Evolutionary conservation across 2,797 vertebrate species (phyloP), one percentile per base, ranked within the genome.

Genomic region (Steatocranus sp.): DNA sequence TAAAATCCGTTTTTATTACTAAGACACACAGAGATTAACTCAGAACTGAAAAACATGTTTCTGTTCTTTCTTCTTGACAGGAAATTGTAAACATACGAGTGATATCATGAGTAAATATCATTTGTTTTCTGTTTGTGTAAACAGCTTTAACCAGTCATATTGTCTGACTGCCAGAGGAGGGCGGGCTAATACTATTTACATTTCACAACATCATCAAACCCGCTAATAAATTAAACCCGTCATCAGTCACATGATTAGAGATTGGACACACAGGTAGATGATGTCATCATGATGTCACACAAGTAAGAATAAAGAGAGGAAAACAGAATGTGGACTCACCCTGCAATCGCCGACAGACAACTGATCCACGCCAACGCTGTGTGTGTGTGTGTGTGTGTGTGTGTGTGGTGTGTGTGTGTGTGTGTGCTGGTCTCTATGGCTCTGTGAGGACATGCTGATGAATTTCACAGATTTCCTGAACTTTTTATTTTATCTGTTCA

Each of bases 261-360:
- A 68, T 27, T 30, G 25, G 41, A 73, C 34, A 34, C 75, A 38
- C 63, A 49, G 38, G 30, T 20, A 41, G 27, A 48, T 84, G 76
- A 76, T 38, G 56, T 74, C 75, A 79, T 74, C 6, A 84, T 81
- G 80, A 84, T 61, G 79, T 84, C 84, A 86, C 58, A 75, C 58
- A 88, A 56, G 43, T 78, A 48, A 50, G 14, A 80, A 25, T 6
- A 61, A 63, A 84, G 12, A 61, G 5, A 76, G 27, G 36, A 9
- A 77, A 27, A 70, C 12, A 27, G 25, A 76, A 58, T 4, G 6
- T 5, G 11, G 78, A 86, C 88, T 90, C 80, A 90, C 87, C 83
- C 77, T 78, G 78, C 77, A 77, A 56, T 11, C 75, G 50, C 46
- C 1, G 3, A 68, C 50, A 49, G 56, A 81, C 30, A 38, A 80